Evolutionary conservation across 2,113 vertebrate species (phyloP), one percentile per base, ranked within the genome.

Genomic region (Hippocampus comes): DNA sequence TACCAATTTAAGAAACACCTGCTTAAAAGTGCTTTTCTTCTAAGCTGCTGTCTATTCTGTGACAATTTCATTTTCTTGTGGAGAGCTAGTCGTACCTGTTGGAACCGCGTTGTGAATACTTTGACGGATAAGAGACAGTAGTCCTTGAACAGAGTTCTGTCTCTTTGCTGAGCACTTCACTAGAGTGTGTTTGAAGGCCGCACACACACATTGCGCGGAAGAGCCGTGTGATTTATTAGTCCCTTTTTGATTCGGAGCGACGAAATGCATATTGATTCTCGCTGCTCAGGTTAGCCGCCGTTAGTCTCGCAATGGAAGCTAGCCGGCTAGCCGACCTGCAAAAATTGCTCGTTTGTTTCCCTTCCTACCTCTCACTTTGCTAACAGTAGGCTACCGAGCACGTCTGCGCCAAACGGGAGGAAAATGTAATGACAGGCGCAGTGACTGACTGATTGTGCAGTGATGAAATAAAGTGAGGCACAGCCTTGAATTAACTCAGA

Each of bases 221-320:
- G 60, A 51, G 46, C 42, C 27, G 23, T 78, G 77, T 87, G 82
- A 90, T 92, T 91, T 86, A 91, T 88, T 72, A 66, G 56, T 23
- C 67, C 68, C 10, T 57, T 73, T 87, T 92, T 91, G 88, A 91
- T 88, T 87, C 82, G 75, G 78, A 89, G 80, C 84, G 87, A 91
- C 82, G 72, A 0, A 0, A 15, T 89, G 77, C 0, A 18, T 89
- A 92, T 92, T 82, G 90, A 92, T 93, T 75, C 68, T 76, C 75
- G 42, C 74, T 64, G 70, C 86, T 84, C 73, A 61, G 69, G 83
- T 90, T 88, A 89, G 74, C 83, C 74, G 46, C 83, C 84, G 84
- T 92, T 86, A 86, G 82, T 91, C 89, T 89, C 89, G 81, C 75
- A 72, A 71, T 18, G 63, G 66, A 75, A 82, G 78, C 74, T 67